phyloP scores from a whole-genome alignment of 2,113 vertebrate genomes.

The Etheostoma spectabile region DNA sequence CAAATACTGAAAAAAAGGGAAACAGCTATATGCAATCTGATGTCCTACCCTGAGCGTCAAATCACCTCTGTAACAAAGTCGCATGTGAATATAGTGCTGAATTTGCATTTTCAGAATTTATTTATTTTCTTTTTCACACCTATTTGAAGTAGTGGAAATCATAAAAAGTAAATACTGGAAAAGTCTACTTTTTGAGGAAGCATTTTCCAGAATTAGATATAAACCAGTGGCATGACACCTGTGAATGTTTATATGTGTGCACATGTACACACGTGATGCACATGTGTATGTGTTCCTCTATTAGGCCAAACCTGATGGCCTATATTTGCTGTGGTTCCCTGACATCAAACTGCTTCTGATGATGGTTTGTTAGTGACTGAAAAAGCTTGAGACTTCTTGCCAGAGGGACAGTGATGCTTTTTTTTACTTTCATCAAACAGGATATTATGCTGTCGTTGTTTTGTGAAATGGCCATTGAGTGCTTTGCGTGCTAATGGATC shows the following conservation, averaged over 20 bases:
- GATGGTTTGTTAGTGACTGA: background rate
- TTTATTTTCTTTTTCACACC: background rate
- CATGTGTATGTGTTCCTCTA: background rate
- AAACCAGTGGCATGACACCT: background rate
- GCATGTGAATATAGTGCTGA: background rate
- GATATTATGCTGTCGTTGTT: background rate
- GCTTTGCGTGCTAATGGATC: constrained; percentile 53
- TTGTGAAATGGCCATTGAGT: constrained; percentile 24
- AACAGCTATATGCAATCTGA: background rate
- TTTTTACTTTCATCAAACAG: background rate
- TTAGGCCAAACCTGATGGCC: background rate
- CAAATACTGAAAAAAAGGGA: background rate
- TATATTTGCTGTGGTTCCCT: background rate
- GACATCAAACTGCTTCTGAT: background rate
- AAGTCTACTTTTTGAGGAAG: background rate
- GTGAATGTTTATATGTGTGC: background rate
- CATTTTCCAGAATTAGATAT: background rate
- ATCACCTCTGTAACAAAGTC: background rate
- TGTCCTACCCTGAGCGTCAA: background rate
- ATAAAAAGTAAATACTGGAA: background rate
- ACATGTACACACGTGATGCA: background rate
- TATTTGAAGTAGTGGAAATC: background rate
- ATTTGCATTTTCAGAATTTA: background rate
- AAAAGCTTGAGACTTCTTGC: background rate
- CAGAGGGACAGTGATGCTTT: background rate